Conservation (phyloP, 2,797 vertebrate species). For the Acipenser oxyrinchus region DNA sequence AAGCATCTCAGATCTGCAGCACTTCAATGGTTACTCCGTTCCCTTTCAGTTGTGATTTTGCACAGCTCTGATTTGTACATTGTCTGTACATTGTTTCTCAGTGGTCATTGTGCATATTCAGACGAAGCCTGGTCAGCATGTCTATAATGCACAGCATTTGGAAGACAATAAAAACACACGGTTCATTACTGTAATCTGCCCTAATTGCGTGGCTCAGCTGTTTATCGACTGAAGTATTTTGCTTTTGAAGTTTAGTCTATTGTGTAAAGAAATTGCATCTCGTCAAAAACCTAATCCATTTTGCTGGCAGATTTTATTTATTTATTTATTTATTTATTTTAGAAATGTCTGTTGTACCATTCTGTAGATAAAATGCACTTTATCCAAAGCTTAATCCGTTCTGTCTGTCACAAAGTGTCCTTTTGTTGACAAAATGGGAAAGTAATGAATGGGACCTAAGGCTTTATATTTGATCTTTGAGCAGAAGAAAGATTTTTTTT, state of each 20-base stretch:
- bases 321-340: background rate
- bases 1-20: no score
- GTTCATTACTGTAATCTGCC: background rate
- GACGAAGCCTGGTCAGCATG: background rate
- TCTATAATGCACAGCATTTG: background rate
- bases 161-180: background rate
- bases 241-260: background rate
- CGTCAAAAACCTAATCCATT: constrained; percentile 7
- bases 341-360: background rate
- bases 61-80: no score
- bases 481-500: background rate
- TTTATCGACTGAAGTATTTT: background rate
- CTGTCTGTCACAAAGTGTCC: constrained; percentile 3
- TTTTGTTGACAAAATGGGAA: constrained; percentile 1
- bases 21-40: background rate
- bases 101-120: no score
- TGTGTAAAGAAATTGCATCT: constrained; percentile 5
- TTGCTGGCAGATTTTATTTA: background rate
- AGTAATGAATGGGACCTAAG: background rate
- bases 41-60: background rate
- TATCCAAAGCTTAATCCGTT: constrained; percentile 1
- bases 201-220: constrained; percentile 1
- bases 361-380: background rate
- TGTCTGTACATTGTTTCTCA: no score
- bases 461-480: background rate